Evolutionary conservation across 2,113 vertebrate genomes (phyloP).

Genomic region (Clinocottus analis): DNA sequence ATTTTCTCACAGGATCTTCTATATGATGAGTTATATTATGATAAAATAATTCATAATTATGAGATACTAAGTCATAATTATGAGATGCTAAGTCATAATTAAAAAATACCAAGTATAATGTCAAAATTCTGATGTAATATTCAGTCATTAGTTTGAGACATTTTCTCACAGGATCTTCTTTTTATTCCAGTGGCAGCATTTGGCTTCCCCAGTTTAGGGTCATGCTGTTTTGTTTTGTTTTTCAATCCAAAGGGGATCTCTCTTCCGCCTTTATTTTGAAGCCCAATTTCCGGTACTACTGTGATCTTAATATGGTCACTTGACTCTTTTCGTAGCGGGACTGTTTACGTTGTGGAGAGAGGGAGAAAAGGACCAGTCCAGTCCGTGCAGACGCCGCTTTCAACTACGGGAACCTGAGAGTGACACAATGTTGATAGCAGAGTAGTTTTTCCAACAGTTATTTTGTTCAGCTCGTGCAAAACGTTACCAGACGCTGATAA

Average conservation of each 20-base stretch:
- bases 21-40: too few relatives aligned
- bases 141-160: neutral
- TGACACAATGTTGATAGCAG: slow-evolving; percentile 32
- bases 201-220: too few relatives aligned
- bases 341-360: slow-evolving; percentile 28
- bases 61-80: too few relatives aligned
- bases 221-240: too few relatives aligned
- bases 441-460: neutral
- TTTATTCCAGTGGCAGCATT: neutral
- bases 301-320: neutral
- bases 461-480: neutral
- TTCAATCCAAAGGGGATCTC: neutral
- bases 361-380: slow-evolving; percentile 7
- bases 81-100: too few relatives aligned
- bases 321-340: slow-evolving; percentile 28
- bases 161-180: neutral
- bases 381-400: neutral
- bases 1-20: too few relatives aligned
- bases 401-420: neutral
- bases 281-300: slow-evolving; percentile 19
- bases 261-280: slow-evolving; percentile 45
- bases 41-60: too few relatives aligned
- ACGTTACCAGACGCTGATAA: slow-evolving; percentile 5
- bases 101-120: too few relatives aligned
- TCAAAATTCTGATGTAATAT: too few relatives aligned